Percentiles rank a stretch among this genome's conserved stretches.
These are phyloP conservation scores for Neoitamus cyanurus DNA, from an alignment of 2,888 invertebrate genomes.

Conservation along the genomic window DNA sequence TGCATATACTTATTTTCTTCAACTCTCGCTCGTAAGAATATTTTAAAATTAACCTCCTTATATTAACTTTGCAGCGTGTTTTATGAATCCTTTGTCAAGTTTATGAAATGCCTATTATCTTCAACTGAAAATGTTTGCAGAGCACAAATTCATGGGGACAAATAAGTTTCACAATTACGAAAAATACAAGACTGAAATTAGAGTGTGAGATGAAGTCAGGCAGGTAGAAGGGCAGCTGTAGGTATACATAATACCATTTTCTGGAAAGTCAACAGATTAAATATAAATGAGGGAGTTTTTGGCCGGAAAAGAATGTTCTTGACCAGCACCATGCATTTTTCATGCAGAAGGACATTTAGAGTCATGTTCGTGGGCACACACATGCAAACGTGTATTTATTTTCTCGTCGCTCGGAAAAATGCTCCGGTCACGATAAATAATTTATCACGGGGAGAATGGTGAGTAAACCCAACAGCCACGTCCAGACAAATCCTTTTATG, in stretches of 20 bases:
- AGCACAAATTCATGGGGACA: background rate
- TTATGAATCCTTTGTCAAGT: background rate
- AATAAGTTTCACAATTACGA: background rate
- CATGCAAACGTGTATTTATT: background rate
- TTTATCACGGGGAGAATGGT: background rate
- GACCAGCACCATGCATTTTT: background rate
- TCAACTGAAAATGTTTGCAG: background rate
- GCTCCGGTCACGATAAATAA: background rate
- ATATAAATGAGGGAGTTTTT: background rate
- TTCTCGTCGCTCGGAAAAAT: background rate
- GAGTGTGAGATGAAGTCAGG: background rate
- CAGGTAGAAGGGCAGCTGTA: background rate
- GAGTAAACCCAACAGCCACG: background rate
- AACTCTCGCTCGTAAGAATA: too few species aligned
- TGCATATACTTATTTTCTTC: too few species aligned
- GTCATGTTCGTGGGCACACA: background rate
- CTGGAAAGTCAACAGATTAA: slow-evolving; percentile 5
- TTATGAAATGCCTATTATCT: background rate
- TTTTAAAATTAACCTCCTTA: too few species aligned
- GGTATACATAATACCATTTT: background rate
- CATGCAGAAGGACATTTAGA: background rate
- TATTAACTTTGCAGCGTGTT: background rate
- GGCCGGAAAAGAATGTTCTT: background rate
- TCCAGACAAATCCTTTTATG: background rate
- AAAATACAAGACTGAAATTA: background rate